A percentile compares a stretch with the other conserved stretches of the same genome.
These are phyloP conservation scores for Carassius gibelio DNA, from an alignment of 2,113 vertebrate species.

Conservation along the genomic window DNA sequence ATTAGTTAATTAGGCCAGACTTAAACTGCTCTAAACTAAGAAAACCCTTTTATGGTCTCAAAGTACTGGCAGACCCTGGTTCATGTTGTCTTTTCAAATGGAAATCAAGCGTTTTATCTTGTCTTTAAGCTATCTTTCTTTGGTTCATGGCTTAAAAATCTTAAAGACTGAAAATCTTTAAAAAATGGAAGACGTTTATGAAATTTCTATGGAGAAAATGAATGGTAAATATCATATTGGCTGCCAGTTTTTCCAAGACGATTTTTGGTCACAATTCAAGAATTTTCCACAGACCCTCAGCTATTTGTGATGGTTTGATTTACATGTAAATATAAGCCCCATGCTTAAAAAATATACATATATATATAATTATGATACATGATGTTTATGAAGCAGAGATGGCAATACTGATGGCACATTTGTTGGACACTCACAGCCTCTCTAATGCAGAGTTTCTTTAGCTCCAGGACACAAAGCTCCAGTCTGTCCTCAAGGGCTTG, in stretches of 20 bases:
- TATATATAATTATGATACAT: too few species aligned
- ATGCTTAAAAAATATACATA: not conserved
- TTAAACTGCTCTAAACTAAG: not conserved
- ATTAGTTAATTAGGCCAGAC: not conserved
- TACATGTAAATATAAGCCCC: not conserved
- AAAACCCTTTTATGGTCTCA: not conserved
- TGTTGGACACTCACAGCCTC: slow-evolving; percentile 84
- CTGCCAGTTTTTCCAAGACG: too few species aligned
- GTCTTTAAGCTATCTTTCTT: too few species aligned
- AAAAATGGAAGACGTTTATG: not conserved
- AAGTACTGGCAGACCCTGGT: not conserved
- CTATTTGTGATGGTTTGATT: not conserved
- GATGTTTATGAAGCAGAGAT: not conserved
- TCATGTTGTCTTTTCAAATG: not conserved
- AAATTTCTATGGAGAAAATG: not conserved
- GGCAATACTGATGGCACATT: not conserved
- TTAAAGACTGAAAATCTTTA: too few species aligned
- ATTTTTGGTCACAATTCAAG: not conserved
- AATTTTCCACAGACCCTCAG: not conserved
- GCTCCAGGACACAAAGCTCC: slow-evolving; percentile 85
- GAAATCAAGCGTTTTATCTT: not conserved
- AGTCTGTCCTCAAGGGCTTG: slow-evolving; percentile 83
- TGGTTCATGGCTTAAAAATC: too few species aligned
- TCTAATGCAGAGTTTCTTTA: slow-evolving; percentile 84
- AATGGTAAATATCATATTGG: not conserved